These are phyloP conservation scores for Drosophila hydei DNA, from an alignment of 1,140 invertebrate genomes.

Conservation along the genomic window DNA sequence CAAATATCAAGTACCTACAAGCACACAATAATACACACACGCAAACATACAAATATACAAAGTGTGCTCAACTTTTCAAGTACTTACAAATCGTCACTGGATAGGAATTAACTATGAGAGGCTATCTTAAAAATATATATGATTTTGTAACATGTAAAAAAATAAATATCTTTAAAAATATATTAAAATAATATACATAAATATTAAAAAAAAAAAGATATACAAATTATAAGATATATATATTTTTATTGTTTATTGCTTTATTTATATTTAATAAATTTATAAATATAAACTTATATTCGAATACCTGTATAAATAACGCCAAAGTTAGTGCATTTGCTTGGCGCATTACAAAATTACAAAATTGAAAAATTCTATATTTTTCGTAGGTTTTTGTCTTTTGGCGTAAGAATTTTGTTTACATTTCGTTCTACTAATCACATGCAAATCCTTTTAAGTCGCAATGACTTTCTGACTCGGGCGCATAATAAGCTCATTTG, in stretches of 20 bases:
- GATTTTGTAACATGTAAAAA: background rate
- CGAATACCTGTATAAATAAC: background rate
- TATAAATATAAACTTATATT: too few relatives aligned
- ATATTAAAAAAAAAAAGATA: too few relatives aligned
- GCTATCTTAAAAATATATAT: background rate
- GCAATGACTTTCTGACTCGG: conserved; percentile 79
- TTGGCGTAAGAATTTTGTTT: conserved; percentile 73
- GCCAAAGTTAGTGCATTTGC: conserved; percentile 5
- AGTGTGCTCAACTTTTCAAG: conserved; percentile 55
- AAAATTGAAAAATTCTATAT: background rate
- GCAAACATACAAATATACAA: conserved; percentile 6
- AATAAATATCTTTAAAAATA: too few relatives aligned
- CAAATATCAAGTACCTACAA: conserved; percentile 33
- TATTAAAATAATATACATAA: too few relatives aligned
- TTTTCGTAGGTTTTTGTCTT: conserved; percentile 58
- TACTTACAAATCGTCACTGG: conserved; percentile 50
- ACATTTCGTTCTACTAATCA: conserved; percentile 78
- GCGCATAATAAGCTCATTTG: conserved; percentile 81
- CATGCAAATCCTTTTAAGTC: conserved; percentile 82
- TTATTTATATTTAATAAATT: too few relatives aligned
- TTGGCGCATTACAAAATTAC: background rate
- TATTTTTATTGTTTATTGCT: too few relatives aligned
- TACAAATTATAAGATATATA: too few relatives aligned
- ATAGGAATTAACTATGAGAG: background rate
- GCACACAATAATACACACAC: conserved; percentile 27